A percentile compares a stretch with the other conserved stretches of the same genome.
Conservation (phyloP, 2,113 vertebrate species). For the Myotis brandtii region DNA sequence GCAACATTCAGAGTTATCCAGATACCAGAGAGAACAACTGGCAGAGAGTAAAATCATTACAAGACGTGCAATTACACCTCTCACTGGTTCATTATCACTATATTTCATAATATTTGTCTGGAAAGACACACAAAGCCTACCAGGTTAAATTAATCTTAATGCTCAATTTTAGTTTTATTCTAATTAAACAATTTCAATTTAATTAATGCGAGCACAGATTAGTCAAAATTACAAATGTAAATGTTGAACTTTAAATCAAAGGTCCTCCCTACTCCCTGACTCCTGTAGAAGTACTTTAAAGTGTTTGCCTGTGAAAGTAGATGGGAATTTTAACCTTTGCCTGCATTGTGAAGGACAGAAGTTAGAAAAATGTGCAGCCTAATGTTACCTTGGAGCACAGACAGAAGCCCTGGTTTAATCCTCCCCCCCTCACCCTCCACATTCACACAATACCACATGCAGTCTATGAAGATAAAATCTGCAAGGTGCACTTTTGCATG, state of each 20-base stretch:
- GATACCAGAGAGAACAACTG: slow-evolving; percentile 52
- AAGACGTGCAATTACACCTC: slow-evolving; percentile 78
- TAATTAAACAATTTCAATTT: slow-evolving; percentile 86
- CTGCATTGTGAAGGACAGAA: slow-evolving; percentile 62
- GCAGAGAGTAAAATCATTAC: slow-evolving; percentile 77
- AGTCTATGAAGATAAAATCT: not conserved
- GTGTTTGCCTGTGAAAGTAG: slow-evolving; percentile 39
- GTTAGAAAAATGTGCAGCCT: not conserved
- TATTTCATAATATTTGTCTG: slow-evolving; percentile 85
- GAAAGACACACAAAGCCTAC: slow-evolving; percentile 82
- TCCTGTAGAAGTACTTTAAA: slow-evolving; percentile 61
- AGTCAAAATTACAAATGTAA: slow-evolving; percentile 85
- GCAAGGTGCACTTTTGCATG: not conserved
- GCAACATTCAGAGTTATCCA: not conserved
- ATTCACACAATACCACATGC: fast-evolving
- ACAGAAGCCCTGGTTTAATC: not conserved
- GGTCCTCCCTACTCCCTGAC: slow-evolving; percentile 72
- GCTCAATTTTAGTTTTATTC: slow-evolving; percentile 84
- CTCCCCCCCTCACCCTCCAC: not conserved
- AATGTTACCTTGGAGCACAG: not conserved
- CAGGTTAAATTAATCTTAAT: slow-evolving; percentile 85
- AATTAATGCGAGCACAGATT: slow-evolving; percentile 86
- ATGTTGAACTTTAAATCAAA: slow-evolving; percentile 87
- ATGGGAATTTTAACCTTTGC: slow-evolving; percentile 71
- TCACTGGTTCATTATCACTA: slow-evolving; percentile 75